Conservation (phyloP, 2,888 invertebrate genomes). For the Drosophila stalkeri region DNA sequence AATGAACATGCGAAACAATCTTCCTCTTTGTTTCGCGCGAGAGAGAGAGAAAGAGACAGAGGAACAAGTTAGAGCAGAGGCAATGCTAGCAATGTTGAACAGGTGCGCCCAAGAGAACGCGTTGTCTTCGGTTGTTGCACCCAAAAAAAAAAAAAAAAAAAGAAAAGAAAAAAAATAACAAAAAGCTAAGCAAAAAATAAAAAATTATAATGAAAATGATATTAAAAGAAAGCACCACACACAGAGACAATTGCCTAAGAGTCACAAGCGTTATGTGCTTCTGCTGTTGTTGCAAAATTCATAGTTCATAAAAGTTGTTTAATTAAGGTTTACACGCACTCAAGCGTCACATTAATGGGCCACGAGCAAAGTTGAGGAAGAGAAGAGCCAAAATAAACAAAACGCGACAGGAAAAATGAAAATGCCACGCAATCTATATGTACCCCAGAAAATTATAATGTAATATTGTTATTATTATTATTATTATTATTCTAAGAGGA, state of each 20-base stretch:
- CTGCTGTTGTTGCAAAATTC: slow-evolving; percentile 37
- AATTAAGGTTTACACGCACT: slow-evolving; percentile 65
- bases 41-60: background rate
- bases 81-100: slow-evolving; percentile 34
- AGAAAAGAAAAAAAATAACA: slow-evolving; percentile 26
- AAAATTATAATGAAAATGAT: slow-evolving; percentile 10
- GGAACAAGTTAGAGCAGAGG: background rate
- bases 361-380: slow-evolving; percentile 7
- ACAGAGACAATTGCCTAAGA: slow-evolving; percentile 35
- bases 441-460: slow-evolving; percentile 19
- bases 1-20: too few relatives aligned
- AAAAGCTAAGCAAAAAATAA: slow-evolving; percentile 15
- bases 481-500: background rate
- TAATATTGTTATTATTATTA: background rate
- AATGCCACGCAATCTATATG: slow-evolving; percentile 42
- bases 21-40: too few relatives aligned
- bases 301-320: slow-evolving; percentile 56
- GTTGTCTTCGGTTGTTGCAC: slow-evolving; percentile 55
- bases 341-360: slow-evolving; percentile 58
- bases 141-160: slow-evolving; percentile 32
- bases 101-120: slow-evolving; percentile 45
- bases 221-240: background rate
- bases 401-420: slow-evolving; percentile 34
- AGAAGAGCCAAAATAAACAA: slow-evolving; percentile 8
- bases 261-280: slow-evolving; percentile 32